These are phyloP conservation scores for Theodoxus fluviatilis DNA, from an alignment of 2,888 invertebrate species.

Conservation along the genomic window DNA sequence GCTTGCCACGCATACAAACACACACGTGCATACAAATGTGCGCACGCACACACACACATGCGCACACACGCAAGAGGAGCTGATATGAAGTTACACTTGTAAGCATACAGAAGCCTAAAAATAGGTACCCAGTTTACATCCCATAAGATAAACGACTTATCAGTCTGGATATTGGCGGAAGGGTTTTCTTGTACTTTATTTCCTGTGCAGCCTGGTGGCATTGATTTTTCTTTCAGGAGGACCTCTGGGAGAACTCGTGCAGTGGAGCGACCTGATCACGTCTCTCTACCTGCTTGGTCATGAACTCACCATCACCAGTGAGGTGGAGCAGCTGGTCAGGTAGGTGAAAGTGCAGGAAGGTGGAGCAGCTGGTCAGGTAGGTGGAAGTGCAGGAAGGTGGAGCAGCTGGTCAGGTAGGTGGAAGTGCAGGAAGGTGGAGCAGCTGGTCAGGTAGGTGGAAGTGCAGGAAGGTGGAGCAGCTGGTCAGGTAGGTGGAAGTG, in stretches of 20 bases:
- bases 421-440: no score
- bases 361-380: conserved; percentile 67
- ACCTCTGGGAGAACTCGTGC: conserved; percentile 68
- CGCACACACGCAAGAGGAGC: no score
- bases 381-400: conserved; percentile 67
- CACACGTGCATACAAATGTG: no score
- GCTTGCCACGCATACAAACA: no score
- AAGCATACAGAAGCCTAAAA: no score
- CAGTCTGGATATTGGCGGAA: neutral
- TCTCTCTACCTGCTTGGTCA: conserved; percentile 66
- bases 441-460: no score
- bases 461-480: conserved; percentile 62
- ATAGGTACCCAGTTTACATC: no score
- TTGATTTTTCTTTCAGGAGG: conserved; percentile 58
- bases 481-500: conserved; percentile 51
- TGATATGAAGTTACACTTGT: no score
- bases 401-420: conserved; percentile 64
- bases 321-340: conserved; percentile 62
- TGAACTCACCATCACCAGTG: conserved; percentile 65
- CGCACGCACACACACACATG: no score
- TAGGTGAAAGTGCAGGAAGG: conserved; percentile 52
- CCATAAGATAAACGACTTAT: no score
- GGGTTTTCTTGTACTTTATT: neutral
- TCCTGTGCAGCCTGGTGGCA: neutral
- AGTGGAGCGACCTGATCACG: conserved; percentile 68